phyloP scores from a whole-genome alignment of 2,888 invertebrate genomes.

The Macrosoma leucophasiata region DNA sequence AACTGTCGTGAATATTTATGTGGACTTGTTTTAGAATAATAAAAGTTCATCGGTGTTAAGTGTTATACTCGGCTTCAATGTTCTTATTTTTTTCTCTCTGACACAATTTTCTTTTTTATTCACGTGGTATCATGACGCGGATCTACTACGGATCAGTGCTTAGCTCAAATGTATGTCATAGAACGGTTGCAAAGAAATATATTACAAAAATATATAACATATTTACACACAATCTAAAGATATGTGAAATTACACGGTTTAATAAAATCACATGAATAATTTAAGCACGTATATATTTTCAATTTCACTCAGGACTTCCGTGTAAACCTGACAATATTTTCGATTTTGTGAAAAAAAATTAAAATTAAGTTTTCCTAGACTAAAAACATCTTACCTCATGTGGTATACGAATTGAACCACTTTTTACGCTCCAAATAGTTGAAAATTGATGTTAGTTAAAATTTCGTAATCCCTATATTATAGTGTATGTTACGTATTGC shows the following conservation, averaged over 20 bases:
- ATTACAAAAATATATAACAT: too few relatives aligned
- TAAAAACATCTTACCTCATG: too few relatives aligned
- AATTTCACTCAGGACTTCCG: slow-evolving; percentile 32
- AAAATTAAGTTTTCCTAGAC: too few relatives aligned
- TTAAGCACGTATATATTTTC: slow-evolving; percentile 54
- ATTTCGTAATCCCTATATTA: too few relatives aligned
- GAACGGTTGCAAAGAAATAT: slow-evolving; percentile 34
- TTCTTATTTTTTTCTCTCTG: slow-evolving; percentile 5
- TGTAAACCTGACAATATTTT: slow-evolving; percentile 7
- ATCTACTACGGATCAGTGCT: too few relatives aligned
- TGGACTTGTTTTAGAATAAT: slow-evolving; percentile 43
- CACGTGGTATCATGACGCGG: slow-evolving; percentile 11
- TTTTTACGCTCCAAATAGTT: too few relatives aligned
- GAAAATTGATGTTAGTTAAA: too few relatives aligned
- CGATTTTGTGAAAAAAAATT: too few relatives aligned
- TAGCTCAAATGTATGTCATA: slow-evolving; percentile 22
- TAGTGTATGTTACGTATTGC: too few relatives aligned
- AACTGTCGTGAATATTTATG: slow-evolving; percentile 51
- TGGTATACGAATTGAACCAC: too few relatives aligned
- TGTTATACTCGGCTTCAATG: slow-evolving; percentile 35
- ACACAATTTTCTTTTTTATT: slow-evolving; percentile 6
- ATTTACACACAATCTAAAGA: slow-evolving; percentile 45
- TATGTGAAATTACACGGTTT: slow-evolving; percentile 42
- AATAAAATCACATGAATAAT: slow-evolving; percentile 49
- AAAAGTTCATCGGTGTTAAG: slow-evolving; percentile 43